Evolutionary conservation across 2,888 invertebrate species (phyloP).

Genomic region (Ochlodes sylvanus): DNA sequence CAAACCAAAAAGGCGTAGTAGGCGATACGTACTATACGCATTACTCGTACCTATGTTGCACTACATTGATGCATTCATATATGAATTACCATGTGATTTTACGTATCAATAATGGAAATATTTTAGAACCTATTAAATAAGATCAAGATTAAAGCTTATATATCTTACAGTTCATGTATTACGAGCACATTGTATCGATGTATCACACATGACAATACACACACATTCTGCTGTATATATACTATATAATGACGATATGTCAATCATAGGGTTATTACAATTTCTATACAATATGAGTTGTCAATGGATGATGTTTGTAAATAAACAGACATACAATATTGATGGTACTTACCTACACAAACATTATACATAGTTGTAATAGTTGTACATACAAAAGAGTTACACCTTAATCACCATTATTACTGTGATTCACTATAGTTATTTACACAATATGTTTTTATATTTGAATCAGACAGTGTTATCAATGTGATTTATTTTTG

Average conservation of each 20-base stretch:
- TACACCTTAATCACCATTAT: too few species aligned
- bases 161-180: not conserved
- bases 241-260: conserved; percentile 17
- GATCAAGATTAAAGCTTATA: not conserved
- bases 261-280: conserved; percentile 14
- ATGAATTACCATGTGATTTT: conserved; percentile 23
- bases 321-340: conserved; percentile 11
- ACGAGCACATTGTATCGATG: conserved; percentile 15
- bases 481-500: too few species aligned
- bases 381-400: not conserved
- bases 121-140: not conserved
- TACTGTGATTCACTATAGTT: too few species aligned
- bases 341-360: not conserved
- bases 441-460: too few species aligned
- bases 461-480: too few species aligned
- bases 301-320: conserved; percentile 27
- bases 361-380: not conserved
- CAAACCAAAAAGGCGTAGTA: conserved; percentile 83
- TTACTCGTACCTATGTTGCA: conserved; percentile 14
- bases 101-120: conserved; percentile 12
- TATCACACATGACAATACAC: conserved; percentile 14
- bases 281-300: conserved; percentile 5
- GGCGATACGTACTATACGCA: conserved; percentile 43
- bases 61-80: conserved; percentile 16
- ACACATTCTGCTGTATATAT: not conserved